These are phyloP conservation scores for Galeopsomyia nigrocyanea DNA, from an alignment of 2,888 invertebrate genomes.

Conservation along the genomic window DNA sequence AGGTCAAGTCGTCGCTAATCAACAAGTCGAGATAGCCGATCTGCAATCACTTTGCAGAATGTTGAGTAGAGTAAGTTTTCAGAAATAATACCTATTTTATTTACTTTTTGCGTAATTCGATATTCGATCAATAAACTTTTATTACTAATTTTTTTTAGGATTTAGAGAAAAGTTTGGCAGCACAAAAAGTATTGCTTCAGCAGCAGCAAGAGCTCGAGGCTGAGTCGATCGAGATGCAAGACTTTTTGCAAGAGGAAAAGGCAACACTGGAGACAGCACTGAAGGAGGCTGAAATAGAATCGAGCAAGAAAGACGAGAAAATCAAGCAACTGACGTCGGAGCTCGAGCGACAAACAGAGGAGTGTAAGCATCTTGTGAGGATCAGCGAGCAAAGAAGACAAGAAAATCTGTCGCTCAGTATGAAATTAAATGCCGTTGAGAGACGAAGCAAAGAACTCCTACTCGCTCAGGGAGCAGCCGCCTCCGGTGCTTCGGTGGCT, in stretches of 20 bases:
- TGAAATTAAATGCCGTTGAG: slow-evolving; percentile 76
- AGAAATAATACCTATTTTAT: background rate
- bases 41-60: slow-evolving; percentile 79
- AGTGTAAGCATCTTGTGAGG: slow-evolving; percentile 83
- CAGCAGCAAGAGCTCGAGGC: slow-evolving; percentile 84
- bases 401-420: slow-evolving; percentile 77
- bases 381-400: slow-evolving; percentile 85
- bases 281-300: slow-evolving; percentile 81
- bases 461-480: slow-evolving; percentile 78
- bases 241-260: slow-evolving; percentile 90
- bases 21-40: slow-evolving; percentile 82
- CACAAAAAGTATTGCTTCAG: slow-evolving; percentile 78
- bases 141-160: slow-evolving; percentile 69
- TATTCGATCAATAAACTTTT: slow-evolving; percentile 4
- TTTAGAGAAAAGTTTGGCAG: slow-evolving; percentile 77
- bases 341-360: slow-evolving; percentile 77
- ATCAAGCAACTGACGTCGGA: slow-evolving; percentile 72
- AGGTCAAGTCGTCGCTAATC: slow-evolving; percentile 80
- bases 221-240: slow-evolving; percentile 87
- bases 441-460: slow-evolving; percentile 76
- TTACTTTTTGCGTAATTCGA: background rate
- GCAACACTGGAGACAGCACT: slow-evolving; percentile 83
- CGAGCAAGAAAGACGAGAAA: slow-evolving; percentile 62
- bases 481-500: slow-evolving; percentile 79
- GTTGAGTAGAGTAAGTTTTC: slow-evolving; percentile 75